Base-by-base conservation (phyloP, 1,140 invertebrate genomes). In the Camponotus vicinus region DNA sequence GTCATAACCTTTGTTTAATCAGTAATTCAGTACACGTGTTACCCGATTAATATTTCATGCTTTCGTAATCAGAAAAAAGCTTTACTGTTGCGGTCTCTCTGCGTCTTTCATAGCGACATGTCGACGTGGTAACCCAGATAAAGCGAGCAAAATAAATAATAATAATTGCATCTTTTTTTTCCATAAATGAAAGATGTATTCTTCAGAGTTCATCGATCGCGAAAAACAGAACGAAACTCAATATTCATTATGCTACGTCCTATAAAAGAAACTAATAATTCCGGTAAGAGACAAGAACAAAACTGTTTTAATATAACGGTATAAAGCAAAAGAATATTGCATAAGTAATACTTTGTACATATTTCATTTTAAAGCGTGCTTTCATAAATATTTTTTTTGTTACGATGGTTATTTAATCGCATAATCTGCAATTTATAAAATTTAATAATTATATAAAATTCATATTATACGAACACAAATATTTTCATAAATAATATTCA, bases 1-100 rank as follows among this genome's bases (percentile, higher is more conserved):
- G 27, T 88, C 66, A 52, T 57, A 59, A 84, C 85, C 59, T 66
- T 37, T 64, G 40, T 45, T 37, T 78, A 84, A 88, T 88, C 73
- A 18, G 21, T 13, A 57, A 77, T 78, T 84, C 80, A 67, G 11
- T 32, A 71, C 27, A 82, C 27, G 27, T 59, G 52, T 32, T 32
- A 11, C 34, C 7, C 52, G 15, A 32, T 82, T 71, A 71, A 71
- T 82, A 82, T 61, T 71, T 59, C 42, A 61, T 45, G 40, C 18
- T 73, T 3, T 32, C 34, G 49, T 71, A n/a, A 71, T 82, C 34
- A 57, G 37, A 45, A 18, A 13, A 45, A 71, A 82, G 45, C 18
- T 11, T 71, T n/a, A 49, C 13, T 42, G 21, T 27, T 34, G 34
- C 5, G 18, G 32, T 55, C 57, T 67, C 9, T 64, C 49, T 52